A percentile compares a stretch with the other conserved stretches of the same genome.
Evolutionary conservation across 1,140 invertebrate genomes (phyloP).

Genomic region (Saccostrea glomerata): DNA sequence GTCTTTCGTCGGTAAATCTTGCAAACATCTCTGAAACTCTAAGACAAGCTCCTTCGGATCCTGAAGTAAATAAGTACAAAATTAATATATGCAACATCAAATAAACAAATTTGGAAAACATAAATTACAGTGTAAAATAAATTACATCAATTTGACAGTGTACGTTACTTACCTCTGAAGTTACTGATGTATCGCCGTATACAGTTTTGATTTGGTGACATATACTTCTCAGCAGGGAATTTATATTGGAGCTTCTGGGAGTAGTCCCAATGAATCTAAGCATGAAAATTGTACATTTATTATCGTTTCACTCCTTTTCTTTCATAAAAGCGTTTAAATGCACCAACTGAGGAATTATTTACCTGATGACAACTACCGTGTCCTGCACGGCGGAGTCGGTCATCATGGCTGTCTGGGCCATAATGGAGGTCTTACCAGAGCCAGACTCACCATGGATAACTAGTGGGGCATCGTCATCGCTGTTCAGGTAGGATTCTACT

Average conservation of each 20-base stretch:
- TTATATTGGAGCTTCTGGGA: constrained; percentile 57
- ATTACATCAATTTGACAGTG: too few relatives aligned
- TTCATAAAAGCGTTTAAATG: too few relatives aligned
- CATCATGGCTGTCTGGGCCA: constrained; percentile 47
- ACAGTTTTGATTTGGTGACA: constrained; percentile 54
- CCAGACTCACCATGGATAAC: constrained; percentile 51
- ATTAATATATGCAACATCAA: not conserved
- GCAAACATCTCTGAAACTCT: constrained; percentile 1
- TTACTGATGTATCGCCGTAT: constrained; percentile 40
- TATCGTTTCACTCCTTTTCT: not conserved
- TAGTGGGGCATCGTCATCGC: not conserved
- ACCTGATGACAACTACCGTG: constrained; percentile 14
- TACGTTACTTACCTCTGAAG: constrained; percentile 51
- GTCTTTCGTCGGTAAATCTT: not conserved
- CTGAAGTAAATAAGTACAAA: not conserved
- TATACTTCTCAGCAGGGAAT: constrained; percentile 51
- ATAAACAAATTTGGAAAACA: not conserved
- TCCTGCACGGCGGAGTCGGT: not conserved
- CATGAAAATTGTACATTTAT: not conserved
- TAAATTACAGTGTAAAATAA: too few relatives aligned
- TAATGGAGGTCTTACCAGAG: constrained; percentile 49
- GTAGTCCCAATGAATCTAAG: constrained; percentile 68
- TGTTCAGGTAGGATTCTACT: constrained; percentile 40
- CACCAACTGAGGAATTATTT: not conserved
- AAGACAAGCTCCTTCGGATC: not conserved